Evolutionary conservation across 2,113 vertebrate species (phyloP).

Genomic region (Turdus rufiventris): DNA sequence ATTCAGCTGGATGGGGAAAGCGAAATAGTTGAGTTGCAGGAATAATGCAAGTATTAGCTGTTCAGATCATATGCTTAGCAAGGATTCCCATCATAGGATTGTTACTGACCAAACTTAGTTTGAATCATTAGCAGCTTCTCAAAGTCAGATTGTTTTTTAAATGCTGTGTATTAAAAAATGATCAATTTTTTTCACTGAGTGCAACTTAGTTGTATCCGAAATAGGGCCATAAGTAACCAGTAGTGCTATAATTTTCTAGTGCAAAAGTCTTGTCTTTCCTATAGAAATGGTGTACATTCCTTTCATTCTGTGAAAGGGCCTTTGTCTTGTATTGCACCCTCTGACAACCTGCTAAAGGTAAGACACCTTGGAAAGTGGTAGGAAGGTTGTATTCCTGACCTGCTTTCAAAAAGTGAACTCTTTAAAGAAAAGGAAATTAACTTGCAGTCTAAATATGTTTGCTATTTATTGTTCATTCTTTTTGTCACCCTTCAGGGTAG

Average conservation of each 20-base stretch:
- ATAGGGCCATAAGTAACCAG: not conserved
- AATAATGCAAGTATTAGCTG: slow-evolving; percentile 1
- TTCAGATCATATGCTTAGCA: not conserved
- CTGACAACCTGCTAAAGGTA: not conserved
- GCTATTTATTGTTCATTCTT: not conserved
- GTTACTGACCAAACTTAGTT: not conserved
- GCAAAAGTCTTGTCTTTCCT: not conserved
- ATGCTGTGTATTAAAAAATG: not conserved
- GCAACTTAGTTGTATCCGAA: not conserved
- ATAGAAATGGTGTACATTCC: not conserved
- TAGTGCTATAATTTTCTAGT: not conserved
- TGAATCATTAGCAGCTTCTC: not conserved
- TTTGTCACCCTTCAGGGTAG: not conserved
- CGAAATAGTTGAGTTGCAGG: slow-evolving; percentile 47
- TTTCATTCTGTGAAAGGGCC: not conserved
- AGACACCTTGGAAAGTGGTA: not conserved
- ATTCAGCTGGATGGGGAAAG: not conserved
- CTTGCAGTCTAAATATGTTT: not conserved
- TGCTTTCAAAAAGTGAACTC: not conserved
- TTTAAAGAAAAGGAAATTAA: not conserved
- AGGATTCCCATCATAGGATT: not conserved
- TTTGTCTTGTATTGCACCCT: not conserved
- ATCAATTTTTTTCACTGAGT: not conserved
- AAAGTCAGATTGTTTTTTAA: not conserved
- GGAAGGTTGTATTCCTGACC: not conserved